Evolutionary conservation across 2,113 vertebrate genomes (phyloP), one percentile per base, ranked within the genome.

Genomic region (Lycaon pictus): DNA sequence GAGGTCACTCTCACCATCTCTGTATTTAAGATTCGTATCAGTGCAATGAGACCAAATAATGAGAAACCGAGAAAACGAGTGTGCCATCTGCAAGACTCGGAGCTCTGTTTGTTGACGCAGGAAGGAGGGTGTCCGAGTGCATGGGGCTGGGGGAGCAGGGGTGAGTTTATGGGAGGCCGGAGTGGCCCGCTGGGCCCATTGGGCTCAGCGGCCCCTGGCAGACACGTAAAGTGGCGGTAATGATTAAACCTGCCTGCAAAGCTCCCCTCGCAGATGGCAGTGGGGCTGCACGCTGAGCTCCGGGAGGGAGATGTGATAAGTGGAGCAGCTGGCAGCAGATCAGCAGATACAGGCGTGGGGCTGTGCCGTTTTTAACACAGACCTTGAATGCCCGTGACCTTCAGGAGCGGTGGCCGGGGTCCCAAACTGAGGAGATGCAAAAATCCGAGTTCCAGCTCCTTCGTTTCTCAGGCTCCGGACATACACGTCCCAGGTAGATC

Each of bases 221-320:
- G 93, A 43, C 51, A 27, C 25, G 22, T 81, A 93, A 95, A 83
- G 91, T 97, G 93, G 86, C 32, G 51, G 62, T 74, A 71, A 65
- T 0, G 13, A 88, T 0, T 2, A n/a, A 93, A 84, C 15, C 55
- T 60, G 48, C 97, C 35, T 23, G 90, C 95, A 25, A 48, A 71
- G 19, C 43, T 53, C 22, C 72, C 63, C 29, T 81, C 86, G 27
- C 98, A 97, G 98, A 97, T 93, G 98, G 98, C 90, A 27, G 37
- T 20, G 76, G 96, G 92, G 93, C 97, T 88, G 51, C 12, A 32
- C 2, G 23, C 56, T 29, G 96, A 95, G 84, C 83, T 84, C 9
- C 5, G 88, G 97, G 74, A 74, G 95, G 86, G 92, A 84, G 89
- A 94, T 27, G 48, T 0, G 60, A 87, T 97, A 97, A 81, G 25